Evolutionary conservation across 2,888 invertebrate genomes (phyloP).

Genomic region (Trichopoda pennipes): DNA sequence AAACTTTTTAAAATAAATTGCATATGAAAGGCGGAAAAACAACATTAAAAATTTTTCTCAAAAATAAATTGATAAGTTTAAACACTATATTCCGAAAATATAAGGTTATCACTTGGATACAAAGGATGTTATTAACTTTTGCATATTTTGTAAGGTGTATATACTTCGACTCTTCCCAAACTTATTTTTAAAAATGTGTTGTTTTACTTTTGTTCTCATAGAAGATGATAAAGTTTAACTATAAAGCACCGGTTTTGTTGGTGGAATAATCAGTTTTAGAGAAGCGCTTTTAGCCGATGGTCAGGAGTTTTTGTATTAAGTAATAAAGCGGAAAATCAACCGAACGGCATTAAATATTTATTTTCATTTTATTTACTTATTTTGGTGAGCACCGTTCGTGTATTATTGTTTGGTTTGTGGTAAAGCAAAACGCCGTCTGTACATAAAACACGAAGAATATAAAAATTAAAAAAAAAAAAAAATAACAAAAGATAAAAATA

Average conservation of each 20-base stretch:
- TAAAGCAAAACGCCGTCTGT: constrained; percentile 9
- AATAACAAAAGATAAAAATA: constrained; percentile 16
- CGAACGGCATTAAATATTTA: constrained; percentile 6
- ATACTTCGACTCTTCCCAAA: neutral
- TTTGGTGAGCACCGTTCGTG: constrained; percentile 41
- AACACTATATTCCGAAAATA: too few relatives aligned
- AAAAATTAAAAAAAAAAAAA: neutral
- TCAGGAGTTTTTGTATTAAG: constrained; percentile 32
- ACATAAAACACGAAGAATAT: neutral
- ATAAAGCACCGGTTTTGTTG: constrained; percentile 47
- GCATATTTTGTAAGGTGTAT: neutral
- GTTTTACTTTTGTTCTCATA: neutral
- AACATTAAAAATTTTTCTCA: too few relatives aligned
- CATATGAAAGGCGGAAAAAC: too few relatives aligned
- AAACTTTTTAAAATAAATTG: too few relatives aligned
- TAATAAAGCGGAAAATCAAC: constrained; percentile 11
- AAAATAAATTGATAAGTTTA: too few relatives aligned
- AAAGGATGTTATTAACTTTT: neutral
- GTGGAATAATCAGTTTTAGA: constrained; percentile 35
- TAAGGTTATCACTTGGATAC: too few relatives aligned
- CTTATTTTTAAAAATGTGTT: neutral
- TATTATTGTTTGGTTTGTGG: constrained; percentile 7
- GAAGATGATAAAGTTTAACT: constrained; percentile 20
- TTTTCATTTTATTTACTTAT: constrained; percentile 2
- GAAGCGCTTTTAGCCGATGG: constrained; percentile 49